phyloP scores from a whole-genome alignment of 2,113 vertebrate genomes.

The Tenrec ecaudatus region DNA sequence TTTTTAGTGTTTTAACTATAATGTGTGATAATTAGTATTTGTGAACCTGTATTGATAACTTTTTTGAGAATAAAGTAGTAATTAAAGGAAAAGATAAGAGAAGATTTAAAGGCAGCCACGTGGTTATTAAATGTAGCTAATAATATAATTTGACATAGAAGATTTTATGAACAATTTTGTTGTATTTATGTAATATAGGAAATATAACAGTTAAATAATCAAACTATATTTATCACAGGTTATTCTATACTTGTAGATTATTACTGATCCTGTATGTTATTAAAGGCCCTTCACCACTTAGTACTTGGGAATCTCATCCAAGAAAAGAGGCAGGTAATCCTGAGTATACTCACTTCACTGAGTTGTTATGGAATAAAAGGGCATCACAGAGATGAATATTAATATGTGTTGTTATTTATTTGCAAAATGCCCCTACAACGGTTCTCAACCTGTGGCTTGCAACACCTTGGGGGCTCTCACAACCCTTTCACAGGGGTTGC shows the following conservation, averaged over 20 bases:
- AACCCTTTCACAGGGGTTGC: no score
- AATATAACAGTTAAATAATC: background rate
- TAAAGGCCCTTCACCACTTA: background rate
- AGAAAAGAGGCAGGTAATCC: background rate
- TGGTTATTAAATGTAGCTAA: background rate
- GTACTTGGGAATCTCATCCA: background rate
- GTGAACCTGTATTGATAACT: background rate
- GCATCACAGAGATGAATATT: slow-evolving; percentile 4
- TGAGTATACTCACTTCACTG: background rate
- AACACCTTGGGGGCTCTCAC: no score
- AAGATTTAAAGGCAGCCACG: background rate
- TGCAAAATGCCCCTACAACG: background rate
- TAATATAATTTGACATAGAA: background rate
- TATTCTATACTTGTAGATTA: background rate
- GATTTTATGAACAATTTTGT: background rate
- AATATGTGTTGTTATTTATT: slow-evolving; percentile 9
- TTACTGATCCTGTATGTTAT: background rate
- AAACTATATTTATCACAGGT: background rate
- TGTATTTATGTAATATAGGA: background rate
- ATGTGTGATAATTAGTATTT: background rate
- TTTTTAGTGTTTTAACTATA: background rate
- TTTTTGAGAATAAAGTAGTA: background rate
- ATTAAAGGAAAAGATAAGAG: background rate
- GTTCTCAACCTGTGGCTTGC: no score
- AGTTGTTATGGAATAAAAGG: slow-evolving; percentile 3